Base-by-base conservation (phyloP, 2,888 invertebrate species). In the Panopea generosa region DNA sequence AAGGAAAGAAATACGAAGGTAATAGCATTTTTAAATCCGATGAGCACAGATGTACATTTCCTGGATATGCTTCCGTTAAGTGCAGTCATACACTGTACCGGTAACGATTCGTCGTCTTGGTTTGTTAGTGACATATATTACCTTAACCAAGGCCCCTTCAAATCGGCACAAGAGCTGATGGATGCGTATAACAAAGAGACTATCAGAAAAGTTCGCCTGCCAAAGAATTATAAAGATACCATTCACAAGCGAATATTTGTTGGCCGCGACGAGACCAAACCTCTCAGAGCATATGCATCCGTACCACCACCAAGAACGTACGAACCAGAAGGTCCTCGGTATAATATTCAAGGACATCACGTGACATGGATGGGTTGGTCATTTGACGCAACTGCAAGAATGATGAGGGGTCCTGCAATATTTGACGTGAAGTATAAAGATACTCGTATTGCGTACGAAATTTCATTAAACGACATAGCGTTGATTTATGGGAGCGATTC, bases 371-470 rank as follows among this genome's bases (percentile, higher is more conserved):
- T 84, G 71, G 86, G 85, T 3, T 87, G 86, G 86, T 26, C 63
- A n/a, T 84, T 87, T 59, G 62, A 84, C 27, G 70, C 85, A 26
- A 60, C 73, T n/a, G 67, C 78, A 27, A 57, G 72, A 22, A 71
- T 82, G 47, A 76, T 78, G 45, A 62, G 77, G 33, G 86, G 86
- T 1, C 70, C 77, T 7, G 57, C 67, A 2, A 47, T 85, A 4
- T 78, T 65, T 61, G 76, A 84, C 62, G 66, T 85, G 2, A 72
- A 74, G 45, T 87, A 83, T 70, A 53, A 71, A 18, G 73, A 68
- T n/a, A 76, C 85, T 20, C 38, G 83, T n/a, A 72, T 87, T 20
- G 67, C 82, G 7, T 87, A 87, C 63, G 87, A 87, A 52, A 81
- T 85, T 18, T 67, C 85, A 22, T 55, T 86, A 24, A 83, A 80